These are phyloP conservation scores for Hyperoplus lanceolatus DNA, from an alignment of 2,797 vertebrate species.

Conservation along the genomic window DNA sequence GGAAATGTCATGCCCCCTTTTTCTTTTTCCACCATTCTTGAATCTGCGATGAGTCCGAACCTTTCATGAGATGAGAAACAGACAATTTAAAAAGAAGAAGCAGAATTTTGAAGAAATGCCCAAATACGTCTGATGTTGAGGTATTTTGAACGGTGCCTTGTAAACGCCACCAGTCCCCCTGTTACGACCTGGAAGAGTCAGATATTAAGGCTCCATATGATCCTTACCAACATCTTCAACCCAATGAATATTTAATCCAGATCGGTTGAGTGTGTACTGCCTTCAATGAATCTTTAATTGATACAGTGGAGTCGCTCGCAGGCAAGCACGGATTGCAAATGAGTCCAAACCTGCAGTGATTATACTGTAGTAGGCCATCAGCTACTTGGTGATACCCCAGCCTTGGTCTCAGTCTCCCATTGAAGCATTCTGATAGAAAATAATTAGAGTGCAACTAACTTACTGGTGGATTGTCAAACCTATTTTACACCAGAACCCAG, in stretches of 20 bases:
- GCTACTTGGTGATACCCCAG: slow-evolving; percentile 45
- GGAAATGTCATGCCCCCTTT: slow-evolving; percentile 51
- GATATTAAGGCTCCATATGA: slow-evolving; percentile 60
- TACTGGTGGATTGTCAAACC: not conserved
- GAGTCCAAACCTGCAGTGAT: slow-evolving; percentile 67
- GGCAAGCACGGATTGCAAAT: slow-evolving; percentile 66
- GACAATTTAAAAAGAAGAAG: slow-evolving; percentile 25
- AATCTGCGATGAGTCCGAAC: slow-evolving; percentile 48
- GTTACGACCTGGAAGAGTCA: slow-evolving; percentile 25
- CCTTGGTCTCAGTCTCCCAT: slow-evolving; percentile 6
- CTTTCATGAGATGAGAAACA: slow-evolving; percentile 31
- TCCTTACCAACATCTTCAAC: slow-evolving; percentile 66
- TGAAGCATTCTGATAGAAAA: slow-evolving; percentile 36
- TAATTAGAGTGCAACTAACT: slow-evolving; percentile 8
- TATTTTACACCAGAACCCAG: not conserved
- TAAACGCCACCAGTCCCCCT: slow-evolving; percentile 26
- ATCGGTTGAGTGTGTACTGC: slow-evolving; percentile 65
- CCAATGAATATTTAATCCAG: slow-evolving; percentile 78
- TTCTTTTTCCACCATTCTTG: slow-evolving; percentile 28
- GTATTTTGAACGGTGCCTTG: slow-evolving; percentile 24
- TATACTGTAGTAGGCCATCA: slow-evolving; percentile 57
- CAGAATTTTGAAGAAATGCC: slow-evolving; percentile 8
- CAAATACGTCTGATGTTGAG: slow-evolving; percentile 22
- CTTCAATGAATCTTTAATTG: slow-evolving; percentile 77
- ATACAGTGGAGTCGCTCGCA: slow-evolving; percentile 64